phyloP scores from a whole-genome alignment of 30 jellyfish, hydroid and myxozoan genomes.

The Pseudorhiza aurosa region DNA sequence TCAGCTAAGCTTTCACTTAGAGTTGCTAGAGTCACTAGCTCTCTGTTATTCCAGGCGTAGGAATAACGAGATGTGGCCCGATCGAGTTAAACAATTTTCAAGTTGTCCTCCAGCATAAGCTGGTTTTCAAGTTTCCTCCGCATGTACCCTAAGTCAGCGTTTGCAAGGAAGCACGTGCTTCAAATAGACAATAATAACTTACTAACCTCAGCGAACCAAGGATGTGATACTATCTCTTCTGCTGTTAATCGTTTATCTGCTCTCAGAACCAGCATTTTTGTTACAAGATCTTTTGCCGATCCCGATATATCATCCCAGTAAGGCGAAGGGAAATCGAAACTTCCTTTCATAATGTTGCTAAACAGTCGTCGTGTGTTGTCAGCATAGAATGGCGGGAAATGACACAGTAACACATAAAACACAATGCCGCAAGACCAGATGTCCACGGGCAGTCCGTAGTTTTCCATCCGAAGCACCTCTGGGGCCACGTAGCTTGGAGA shows the following conservation, averaged over 20 bases:
- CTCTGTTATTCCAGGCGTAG: no score
- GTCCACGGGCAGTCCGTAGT: slow-evolving; percentile 86
- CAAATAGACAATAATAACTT: no score
- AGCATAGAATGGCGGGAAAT: slow-evolving; percentile 81
- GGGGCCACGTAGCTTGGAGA: slow-evolving; percentile 96
- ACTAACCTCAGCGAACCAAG: slow-evolving; percentile 72
- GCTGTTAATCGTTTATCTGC: slow-evolving; percentile 58
- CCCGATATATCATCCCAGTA: slow-evolving; percentile 80
- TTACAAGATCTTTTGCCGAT: slow-evolving; percentile 63
- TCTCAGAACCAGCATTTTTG: slow-evolving; percentile 56
- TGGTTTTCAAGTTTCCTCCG: no score
- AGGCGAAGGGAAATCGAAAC: slow-evolving; percentile 58
- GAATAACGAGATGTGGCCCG: no score
- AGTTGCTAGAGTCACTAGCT: no score
- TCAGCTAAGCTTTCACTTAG: no score
- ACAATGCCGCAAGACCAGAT: slow-evolving; percentile 93
- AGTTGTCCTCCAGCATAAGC: no score
- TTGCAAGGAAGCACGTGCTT: no score
- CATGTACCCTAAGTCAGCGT: no score
- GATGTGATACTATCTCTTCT: slow-evolving; percentile 57
- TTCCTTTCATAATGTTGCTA: slow-evolving; percentile 58
- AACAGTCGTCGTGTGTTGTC: slow-evolving; percentile 50
- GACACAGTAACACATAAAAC: slow-evolving; percentile 63
- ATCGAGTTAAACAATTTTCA: no score
- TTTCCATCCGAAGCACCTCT: slow-evolving; percentile 64